A percentile compares a stretch with the other conserved stretches of the same genome.
phyloP scores from a whole-genome alignment of 2,888 invertebrate species.

The Trachelus iudaicus region DNA sequence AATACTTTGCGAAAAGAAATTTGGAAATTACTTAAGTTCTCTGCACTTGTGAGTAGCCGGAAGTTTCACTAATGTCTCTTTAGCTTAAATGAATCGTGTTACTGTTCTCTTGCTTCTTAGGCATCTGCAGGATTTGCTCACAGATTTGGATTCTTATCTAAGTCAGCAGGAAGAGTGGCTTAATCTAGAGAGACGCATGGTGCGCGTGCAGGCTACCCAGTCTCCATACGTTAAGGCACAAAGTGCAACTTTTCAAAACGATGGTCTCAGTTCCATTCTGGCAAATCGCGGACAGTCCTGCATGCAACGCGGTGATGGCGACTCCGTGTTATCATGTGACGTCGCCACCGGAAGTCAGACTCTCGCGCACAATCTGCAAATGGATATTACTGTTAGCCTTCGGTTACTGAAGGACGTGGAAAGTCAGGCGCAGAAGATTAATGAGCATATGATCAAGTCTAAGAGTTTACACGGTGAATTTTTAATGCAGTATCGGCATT shows the following conservation, averaged over 20 bases:
- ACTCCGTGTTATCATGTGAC: constrained; percentile 62
- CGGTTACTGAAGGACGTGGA: constrained; percentile 68
- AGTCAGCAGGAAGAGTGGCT: constrained; percentile 73
- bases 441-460: constrained; percentile 62
- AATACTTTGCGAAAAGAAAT: constrained; percentile 75
- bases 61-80: not conserved
- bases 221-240: constrained; percentile 57
- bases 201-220: constrained; percentile 68
- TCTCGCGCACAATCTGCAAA: constrained; percentile 61
- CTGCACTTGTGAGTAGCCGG: constrained; percentile 73
- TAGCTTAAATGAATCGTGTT: constrained; percentile 3
- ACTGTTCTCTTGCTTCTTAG: constrained; percentile 56
- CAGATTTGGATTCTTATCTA: constrained; percentile 74
- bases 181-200: constrained; percentile 70
- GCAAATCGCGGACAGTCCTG: constrained; percentile 61
- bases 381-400: constrained; percentile 66
- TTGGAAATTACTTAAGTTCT: constrained; percentile 72
- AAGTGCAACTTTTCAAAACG: constrained; percentile 53
- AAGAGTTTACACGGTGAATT: constrained; percentile 40
- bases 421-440: constrained; percentile 67
- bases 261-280: constrained; percentile 50
- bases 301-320: constrained; percentile 58
- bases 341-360: constrained; percentile 59
- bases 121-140: constrained; percentile 71
- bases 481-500: not conserved